Percentiles rank a stretch among this genome's conserved stretches.
These are phyloP conservation scores for Dryobotodes eremita DNA, from an alignment of 2,888 invertebrate genomes.

Conservation along the genomic window DNA sequence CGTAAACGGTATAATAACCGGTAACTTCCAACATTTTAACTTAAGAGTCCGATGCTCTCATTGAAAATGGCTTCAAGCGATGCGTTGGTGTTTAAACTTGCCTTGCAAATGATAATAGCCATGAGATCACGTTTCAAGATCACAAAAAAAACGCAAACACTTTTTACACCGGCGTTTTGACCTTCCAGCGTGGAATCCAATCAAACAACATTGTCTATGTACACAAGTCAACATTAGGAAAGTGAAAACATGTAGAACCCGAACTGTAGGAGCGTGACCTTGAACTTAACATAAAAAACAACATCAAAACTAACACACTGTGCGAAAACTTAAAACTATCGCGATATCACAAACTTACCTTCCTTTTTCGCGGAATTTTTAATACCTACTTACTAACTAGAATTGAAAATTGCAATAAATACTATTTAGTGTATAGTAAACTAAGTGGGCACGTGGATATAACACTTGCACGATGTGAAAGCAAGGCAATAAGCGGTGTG, in stretches of 20 bases:
- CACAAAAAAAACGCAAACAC: conserved; percentile 48
- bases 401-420: conserved; percentile 61
- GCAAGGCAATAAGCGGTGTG: conserved; percentile 72
- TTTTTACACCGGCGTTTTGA: conserved; percentile 19
- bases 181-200: conserved; percentile 4
- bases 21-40: conserved; percentile 37
- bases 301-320: conserved; percentile 42
- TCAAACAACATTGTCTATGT: conserved; percentile 25
- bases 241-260: conserved; percentile 58
- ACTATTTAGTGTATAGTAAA: conserved; percentile 51
- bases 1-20: conserved; percentile 49
- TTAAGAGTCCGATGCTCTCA: conserved; percentile 26
- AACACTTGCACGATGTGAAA: conserved; percentile 81
- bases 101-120: conserved; percentile 38
- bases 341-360: conserved; percentile 80
- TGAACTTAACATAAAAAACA: conserved; percentile 56
- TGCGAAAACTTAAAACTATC: conserved; percentile 34
- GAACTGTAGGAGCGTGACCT: conserved; percentile 46
- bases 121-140: conserved; percentile 50
- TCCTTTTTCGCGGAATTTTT: conserved; percentile 89
- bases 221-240: conserved; percentile 41
- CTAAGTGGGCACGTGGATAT: conserved; percentile 83
- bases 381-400: conserved; percentile 74
- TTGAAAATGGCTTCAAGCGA: conserved; percentile 42
- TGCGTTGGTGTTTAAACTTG: conserved; percentile 54